These are phyloP conservation scores for Zaprionus taronus DNA, from an alignment of 1,140 invertebrate species.

Conservation along the genomic window DNA sequence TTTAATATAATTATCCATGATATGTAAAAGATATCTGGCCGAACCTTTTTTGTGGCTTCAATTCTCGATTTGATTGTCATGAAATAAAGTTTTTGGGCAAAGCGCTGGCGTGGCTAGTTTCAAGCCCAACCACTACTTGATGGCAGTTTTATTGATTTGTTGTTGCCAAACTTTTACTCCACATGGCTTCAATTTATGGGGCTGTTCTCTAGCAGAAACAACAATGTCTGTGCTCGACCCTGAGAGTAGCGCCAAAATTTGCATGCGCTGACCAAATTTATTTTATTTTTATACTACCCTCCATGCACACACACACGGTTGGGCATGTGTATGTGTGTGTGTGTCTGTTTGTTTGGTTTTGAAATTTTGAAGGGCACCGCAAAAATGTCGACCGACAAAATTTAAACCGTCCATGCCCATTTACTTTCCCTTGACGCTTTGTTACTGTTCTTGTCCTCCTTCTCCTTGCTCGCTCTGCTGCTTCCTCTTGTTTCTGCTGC, in stretches of 20 bases:
- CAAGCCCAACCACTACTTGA: conserved; percentile 49
- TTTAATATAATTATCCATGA: background rate
- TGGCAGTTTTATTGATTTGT: conserved; percentile 76
- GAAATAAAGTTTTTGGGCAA: conserved; percentile 27
- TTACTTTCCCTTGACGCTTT: conserved; percentile 50
- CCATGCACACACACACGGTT: background rate
- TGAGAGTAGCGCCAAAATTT: conserved; percentile 74
- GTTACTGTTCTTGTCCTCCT: conserved; percentile 28
- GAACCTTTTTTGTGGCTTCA: conserved; percentile 22
- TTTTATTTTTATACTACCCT: conserved; percentile 47
- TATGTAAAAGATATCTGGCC: conserved; percentile 1
- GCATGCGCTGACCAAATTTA: conserved; percentile 61
- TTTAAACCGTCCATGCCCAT: conserved; percentile 63
- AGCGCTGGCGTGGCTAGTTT: conserved; percentile 53
- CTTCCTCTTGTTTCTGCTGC: conserved; percentile 28
- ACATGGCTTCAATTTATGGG: conserved; percentile 63
- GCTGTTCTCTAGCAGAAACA: conserved; percentile 31
- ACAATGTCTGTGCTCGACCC: conserved; percentile 45
- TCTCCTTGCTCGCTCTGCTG: background rate
- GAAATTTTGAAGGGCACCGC: conserved; percentile 51
- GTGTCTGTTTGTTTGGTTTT: conserved; percentile 37
- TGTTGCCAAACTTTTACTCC: conserved; percentile 56
- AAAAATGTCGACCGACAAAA: conserved; percentile 67
- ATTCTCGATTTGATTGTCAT: conserved; percentile 32
- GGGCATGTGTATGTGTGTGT: conserved; percentile 8